These are phyloP conservation scores for Ectropis crepuscularia DNA, from an alignment of 2,888 invertebrate genomes.

Conservation along the genomic window DNA sequence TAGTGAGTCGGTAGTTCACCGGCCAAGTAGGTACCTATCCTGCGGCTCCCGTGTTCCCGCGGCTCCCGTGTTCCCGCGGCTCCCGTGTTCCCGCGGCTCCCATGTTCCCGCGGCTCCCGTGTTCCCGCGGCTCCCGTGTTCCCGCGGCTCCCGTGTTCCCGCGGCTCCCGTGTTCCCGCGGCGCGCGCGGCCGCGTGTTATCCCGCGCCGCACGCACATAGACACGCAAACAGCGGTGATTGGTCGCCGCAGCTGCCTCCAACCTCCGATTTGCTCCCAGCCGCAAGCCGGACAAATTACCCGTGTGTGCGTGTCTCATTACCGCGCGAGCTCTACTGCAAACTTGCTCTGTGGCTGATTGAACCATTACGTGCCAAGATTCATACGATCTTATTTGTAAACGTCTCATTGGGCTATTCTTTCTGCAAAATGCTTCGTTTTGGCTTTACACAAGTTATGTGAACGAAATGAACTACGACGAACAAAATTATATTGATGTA, in stretches of 20 bases:
- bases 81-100: too few species aligned
- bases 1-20: too few species aligned
- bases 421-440: not conserved
- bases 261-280: constrained; percentile 39
- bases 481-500: not conserved
- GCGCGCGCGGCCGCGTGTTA: constrained; percentile 5
- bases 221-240: constrained; percentile 37
- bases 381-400: too few species aligned
- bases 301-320: constrained; percentile 28
- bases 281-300: constrained; percentile 37
- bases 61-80: too few species aligned
- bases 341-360: constrained; percentile 12
- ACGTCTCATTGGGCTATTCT: not conserved
- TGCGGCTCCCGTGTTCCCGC: too few species aligned
- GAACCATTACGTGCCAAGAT: not conserved
- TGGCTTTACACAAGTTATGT: not conserved
- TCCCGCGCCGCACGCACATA: constrained; percentile 29
- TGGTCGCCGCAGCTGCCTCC: constrained; percentile 36
- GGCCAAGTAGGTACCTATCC: too few species aligned
- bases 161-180: too few species aligned
- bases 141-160: too few species aligned
- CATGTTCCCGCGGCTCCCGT: too few species aligned
- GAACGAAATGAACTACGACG: not conserved
- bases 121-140: too few species aligned
- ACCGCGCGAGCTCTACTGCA: constrained; percentile 25